Evolutionary conservation across 2,797 vertebrate genomes (phyloP), one percentile per base, ranked within the genome.

Genomic region (Microctenopoma lineatum): DNA sequence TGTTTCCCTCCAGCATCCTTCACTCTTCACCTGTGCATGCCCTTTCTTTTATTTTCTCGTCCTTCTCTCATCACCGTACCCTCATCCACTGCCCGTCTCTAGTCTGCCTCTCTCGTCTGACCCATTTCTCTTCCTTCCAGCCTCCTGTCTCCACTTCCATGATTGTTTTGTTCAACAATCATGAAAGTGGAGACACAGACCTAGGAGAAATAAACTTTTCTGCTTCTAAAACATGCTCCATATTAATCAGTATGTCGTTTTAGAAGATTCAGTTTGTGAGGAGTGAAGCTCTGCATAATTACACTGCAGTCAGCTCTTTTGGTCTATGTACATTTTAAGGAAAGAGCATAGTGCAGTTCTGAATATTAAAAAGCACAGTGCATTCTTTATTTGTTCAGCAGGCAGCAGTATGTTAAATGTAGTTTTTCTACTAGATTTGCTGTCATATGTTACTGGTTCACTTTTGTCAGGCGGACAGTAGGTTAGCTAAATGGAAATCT

Each of bases 1-100:
- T 59, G 50, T 56, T 70, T 56, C 27, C 27, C 21, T 75, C 11
- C 2, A 42, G 11, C 38, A 7, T 48, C 51, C 16, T 13, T 66
- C 26, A 27, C 14, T 54, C 12, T 51, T 14, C 53, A 58, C 57
- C 69, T 65, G 58, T 59, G 2, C 25, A 27, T 32, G 4, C 27
- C 5, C 15, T 2, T 54, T 1, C 21, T 27, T 34, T 42, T 6
- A 15, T 51, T n/a, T 55, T 11, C 25, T 5, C 9, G 0, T 44
- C 7, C 16, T 57, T 44, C 34, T 11, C 21, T 61, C 7, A 18
- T n/a, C 8, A 45, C 21, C 25, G 34, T 26, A 13, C 11, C 12
- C 41, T 25, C 0, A 0, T 46, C 15, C 8, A 47, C 46, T 39
- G 5, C 1, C 52, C 21, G 3, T 45, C 55, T 47, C 21, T n/a